Evolutionary conservation across 2,888 invertebrate species (phyloP).

Genomic region (Glaucopsyche alexis): DNA sequence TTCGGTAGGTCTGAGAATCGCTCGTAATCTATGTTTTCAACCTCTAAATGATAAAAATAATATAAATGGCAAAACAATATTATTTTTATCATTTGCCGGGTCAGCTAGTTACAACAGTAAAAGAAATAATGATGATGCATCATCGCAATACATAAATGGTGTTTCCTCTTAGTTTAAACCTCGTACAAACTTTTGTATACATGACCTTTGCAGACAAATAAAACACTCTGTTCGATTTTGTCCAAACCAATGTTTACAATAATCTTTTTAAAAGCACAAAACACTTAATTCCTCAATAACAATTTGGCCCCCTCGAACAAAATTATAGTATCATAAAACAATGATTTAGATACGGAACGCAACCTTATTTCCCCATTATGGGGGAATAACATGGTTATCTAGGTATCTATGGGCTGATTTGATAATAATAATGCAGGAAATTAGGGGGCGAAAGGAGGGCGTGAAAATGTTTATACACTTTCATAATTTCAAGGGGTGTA

Average conservation of each 20-base stretch:
- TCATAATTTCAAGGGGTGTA: conserved; percentile 78
- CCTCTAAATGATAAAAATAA: no score
- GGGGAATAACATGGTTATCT: conserved; percentile 60
- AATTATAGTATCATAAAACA: conserved; percentile 73
- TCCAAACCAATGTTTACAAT: not conserved
- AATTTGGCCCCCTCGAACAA: conserved; percentile 43
- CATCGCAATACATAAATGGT: not conserved
- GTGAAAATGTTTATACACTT: conserved; percentile 80
- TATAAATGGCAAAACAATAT: no score
- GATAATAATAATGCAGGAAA: conserved; percentile 77
- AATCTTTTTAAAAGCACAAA: conserved; percentile 22
- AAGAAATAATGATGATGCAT: no score
- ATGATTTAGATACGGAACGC: conserved; percentile 68
- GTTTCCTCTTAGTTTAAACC: not conserved
- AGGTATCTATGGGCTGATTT: conserved; percentile 76
- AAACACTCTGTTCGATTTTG: not conserved
- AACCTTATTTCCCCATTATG: conserved; percentile 69
- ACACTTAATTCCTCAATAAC: conserved; percentile 34
- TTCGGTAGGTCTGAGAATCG: no score
- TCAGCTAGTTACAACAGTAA: no score
- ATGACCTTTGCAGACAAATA: not conserved
- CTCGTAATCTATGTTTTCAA: no score
- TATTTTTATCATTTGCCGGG: no score
- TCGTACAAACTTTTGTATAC: not conserved
- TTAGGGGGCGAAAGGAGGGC: conserved; percentile 63